Evolutionary conservation across 2,113 vertebrate genomes (phyloP), one percentile per base, ranked within the genome.

Genomic region (Podiceps cristatus): DNA sequence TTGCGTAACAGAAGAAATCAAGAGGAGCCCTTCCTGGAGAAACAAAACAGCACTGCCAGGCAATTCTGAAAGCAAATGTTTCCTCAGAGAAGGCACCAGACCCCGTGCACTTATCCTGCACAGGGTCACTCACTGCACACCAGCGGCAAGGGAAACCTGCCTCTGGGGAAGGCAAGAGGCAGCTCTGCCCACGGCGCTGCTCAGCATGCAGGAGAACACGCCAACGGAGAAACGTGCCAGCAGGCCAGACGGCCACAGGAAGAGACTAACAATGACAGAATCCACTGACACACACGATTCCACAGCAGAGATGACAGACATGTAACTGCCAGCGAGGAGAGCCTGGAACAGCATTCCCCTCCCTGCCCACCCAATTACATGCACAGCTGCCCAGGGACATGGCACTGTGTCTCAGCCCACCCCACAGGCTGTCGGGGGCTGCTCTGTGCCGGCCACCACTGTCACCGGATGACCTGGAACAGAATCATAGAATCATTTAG

Each of bases 281-380:
- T 19, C 16, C 10, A 42, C 25, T 0, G 0, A 13, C 53, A 53
- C 28, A n/a, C 18, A 18, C 24, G 9, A 31, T 27, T 69, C 17
- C 72, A 77, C 13, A 20, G 49, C 37, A 44, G 10, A 11, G 44
- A 42, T 29, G 11, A 18, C 24, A 50, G 55, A 37, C 22, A 14
- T 0, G 1, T 6, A 78, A 23, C 42, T 40, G 29, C 16, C 28
- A 8, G 40, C 49, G 42, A 71, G 55, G n/a, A 76, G 15, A 60
- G 15, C 47, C 47, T 29, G 33, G 45, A 47, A 13, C 13, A 47
- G 55, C 49, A 22, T 37, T 37, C 37, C 37, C 4, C 11, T 19
- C 28, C 1, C 13, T 14, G 4, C 19, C 5, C 25, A 7, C 25
- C 35, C 42, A 13, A 1, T 9, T n/a, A 31, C 52, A 1, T 0